Conservation (phyloP, 1,140 invertebrate genomes). For the Anthonomus grandis region DNA sequence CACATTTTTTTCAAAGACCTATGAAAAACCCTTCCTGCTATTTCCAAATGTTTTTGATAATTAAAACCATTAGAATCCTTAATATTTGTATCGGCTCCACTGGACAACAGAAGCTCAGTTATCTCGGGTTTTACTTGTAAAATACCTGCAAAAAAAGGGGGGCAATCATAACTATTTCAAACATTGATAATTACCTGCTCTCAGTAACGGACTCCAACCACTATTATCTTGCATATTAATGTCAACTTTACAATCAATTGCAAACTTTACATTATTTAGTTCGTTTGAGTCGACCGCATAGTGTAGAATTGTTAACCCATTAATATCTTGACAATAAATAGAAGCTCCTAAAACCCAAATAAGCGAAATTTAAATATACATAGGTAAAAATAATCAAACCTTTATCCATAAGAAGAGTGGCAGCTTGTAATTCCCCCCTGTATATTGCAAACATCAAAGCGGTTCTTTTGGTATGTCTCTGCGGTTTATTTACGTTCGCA, state of each 20-base stretch:
- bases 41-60: constrained; percentile 26
- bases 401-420: constrained; percentile 48
- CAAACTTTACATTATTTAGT: constrained; percentile 46
- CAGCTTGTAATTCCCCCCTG: constrained; percentile 37
- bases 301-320: constrained; percentile 50
- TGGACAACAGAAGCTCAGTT: constrained; percentile 32
- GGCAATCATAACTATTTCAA: constrained; percentile 5
- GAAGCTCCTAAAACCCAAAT: constrained; percentile 12
- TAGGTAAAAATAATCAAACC: constrained; percentile 43
- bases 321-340: constrained; percentile 18
- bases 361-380: constrained; percentile 5
- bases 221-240: constrained; percentile 48
- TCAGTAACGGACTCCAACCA: constrained; percentile 54
- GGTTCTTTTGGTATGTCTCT: constrained; percentile 28
- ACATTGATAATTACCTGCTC: constrained; percentile 46
- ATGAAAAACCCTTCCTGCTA: too few relatives aligned
- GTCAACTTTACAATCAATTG: constrained; percentile 48
- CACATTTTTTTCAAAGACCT: too few relatives aligned
- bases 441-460: constrained; percentile 40
- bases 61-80: constrained; percentile 39
- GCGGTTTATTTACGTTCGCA: constrained; percentile 34
- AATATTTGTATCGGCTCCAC: constrained; percentile 33
- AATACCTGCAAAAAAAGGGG: constrained; percentile 32
- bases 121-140: constrained; percentile 33
- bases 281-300: constrained; percentile 53